Evolutionary conservation across 1,140 invertebrate genomes (phyloP), one percentile per base, ranked within the genome.

Genomic region (Drosophila auraria): DNA sequence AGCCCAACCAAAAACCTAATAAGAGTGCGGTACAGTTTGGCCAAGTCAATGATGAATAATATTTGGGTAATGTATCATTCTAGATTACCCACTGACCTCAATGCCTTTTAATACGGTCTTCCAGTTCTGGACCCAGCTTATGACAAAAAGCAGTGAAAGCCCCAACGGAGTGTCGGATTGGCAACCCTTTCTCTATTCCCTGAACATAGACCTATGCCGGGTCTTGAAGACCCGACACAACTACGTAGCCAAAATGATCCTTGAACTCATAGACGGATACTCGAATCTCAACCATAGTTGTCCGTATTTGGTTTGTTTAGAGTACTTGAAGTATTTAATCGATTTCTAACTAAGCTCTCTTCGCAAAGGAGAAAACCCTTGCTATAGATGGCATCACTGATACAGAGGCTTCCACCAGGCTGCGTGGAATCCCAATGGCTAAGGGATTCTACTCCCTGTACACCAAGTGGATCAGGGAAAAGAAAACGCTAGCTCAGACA

Each of bases 261-360:
- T 73, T 27, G 49, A 36, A 2, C 23, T 78, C n/a, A 12, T 73
- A 1, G 50, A 57, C 0, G 66, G 62, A 1, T 44, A 78, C 11
- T 64, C 80, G 1, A 82, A 74, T 15, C 20, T 78, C 12, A 82
- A 82, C 60, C 80, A 82, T 27, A 69, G 30, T 23, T 82, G 80
- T 25, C 80, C 80, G 14, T 82, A 64, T 50, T 11, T 44, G 25
- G 80, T 82, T 38, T 59, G 80, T 49, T 20, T 0, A 25, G 6
- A 8, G 6, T 25, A n/a, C 8, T 17, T 14, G 12, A 3, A 6
- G 9, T 15, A 23, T 23, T 33, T n/a, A 2, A 6, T 2, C 3
- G 1, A 6, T 23, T 30, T 23, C 5, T 14, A 0, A 20, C 14
- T n/a, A 20, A 2, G 20, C 20, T 63, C 2, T 36, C 4, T 23